phyloP scores from a whole-genome alignment of 2,113 vertebrate species.

The Lagopus muta region DNA sequence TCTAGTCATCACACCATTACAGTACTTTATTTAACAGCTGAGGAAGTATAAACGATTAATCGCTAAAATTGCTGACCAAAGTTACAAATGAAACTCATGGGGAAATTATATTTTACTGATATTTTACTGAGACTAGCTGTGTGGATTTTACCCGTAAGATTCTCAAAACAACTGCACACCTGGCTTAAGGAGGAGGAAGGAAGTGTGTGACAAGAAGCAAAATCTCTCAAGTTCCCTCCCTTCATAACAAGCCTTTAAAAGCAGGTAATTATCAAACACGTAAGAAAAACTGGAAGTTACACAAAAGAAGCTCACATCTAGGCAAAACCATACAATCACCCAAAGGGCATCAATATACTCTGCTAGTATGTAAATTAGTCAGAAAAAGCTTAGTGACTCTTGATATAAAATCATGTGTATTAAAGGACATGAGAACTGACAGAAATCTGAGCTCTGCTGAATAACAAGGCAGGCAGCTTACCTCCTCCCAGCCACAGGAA shows the following conservation, averaged over 20 bases:
- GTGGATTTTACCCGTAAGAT: background rate
- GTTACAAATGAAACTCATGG: background rate
- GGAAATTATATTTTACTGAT: background rate
- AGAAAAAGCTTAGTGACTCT: background rate
- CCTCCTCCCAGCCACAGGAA: background rate
- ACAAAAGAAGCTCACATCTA: background rate
- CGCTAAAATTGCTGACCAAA: background rate
- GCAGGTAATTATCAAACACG: background rate
- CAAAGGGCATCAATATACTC: background rate
- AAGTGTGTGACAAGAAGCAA: background rate
- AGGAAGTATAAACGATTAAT: background rate
- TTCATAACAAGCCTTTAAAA: background rate
- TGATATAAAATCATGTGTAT: background rate
- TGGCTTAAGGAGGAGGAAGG: background rate
- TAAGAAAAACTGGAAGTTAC: background rate
- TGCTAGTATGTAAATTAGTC: background rate
- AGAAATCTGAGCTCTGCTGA: background rate
- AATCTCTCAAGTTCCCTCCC: background rate
- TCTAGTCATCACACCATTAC: background rate
- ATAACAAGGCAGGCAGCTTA: background rate
- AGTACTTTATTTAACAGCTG: background rate
- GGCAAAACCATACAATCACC: background rate
- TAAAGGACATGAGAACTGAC: background rate
- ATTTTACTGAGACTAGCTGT: background rate
- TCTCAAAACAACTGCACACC: background rate